phyloP scores from a whole-genome alignment of 1,140 invertebrate genomes.

The Cotesia vestalis region DNA sequence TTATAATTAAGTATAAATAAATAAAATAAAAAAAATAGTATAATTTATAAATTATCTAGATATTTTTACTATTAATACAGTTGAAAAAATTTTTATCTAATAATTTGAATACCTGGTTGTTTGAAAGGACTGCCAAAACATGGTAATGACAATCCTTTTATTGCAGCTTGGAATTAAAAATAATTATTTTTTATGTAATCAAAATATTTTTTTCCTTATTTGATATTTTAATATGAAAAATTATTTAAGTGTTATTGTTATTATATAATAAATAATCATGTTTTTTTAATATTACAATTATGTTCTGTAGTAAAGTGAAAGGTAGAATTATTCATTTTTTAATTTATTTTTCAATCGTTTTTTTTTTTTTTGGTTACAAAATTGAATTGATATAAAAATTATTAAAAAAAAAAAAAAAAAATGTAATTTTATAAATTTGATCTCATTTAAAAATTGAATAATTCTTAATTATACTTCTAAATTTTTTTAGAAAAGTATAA shows the following conservation, averaged over 20 bases:
- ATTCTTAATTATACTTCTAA: neutral
- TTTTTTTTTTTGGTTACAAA: too few relatives aligned
- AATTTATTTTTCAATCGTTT: too few relatives aligned
- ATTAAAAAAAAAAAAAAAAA: too few relatives aligned
- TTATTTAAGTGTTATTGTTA: too few relatives aligned
- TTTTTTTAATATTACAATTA: too few relatives aligned
- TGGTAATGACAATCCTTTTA: constrained; percentile 61
- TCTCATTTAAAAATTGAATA: neutral
- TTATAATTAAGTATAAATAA: constrained; percentile 15
- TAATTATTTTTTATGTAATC: constrained; percentile 25
- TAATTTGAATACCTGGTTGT: constrained; percentile 52
- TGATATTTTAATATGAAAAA: neutral
- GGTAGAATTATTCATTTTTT: too few relatives aligned
- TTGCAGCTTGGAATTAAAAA: constrained; percentile 58
- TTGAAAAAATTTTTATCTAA: neutral
- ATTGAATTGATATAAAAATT: too few relatives aligned
- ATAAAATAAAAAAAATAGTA: neutral
- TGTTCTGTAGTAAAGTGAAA: too few relatives aligned
- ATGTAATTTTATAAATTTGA: too few relatives aligned
- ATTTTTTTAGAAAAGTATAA: neutral
- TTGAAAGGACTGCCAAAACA: constrained; percentile 62
- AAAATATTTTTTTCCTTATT: neutral
- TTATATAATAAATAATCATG: too few relatives aligned
- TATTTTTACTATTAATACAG: neutral
- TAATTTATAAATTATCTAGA: too few relatives aligned